Conservation (phyloP, 2,113 vertebrate genomes). For the Cepphus grylle region DNA sequence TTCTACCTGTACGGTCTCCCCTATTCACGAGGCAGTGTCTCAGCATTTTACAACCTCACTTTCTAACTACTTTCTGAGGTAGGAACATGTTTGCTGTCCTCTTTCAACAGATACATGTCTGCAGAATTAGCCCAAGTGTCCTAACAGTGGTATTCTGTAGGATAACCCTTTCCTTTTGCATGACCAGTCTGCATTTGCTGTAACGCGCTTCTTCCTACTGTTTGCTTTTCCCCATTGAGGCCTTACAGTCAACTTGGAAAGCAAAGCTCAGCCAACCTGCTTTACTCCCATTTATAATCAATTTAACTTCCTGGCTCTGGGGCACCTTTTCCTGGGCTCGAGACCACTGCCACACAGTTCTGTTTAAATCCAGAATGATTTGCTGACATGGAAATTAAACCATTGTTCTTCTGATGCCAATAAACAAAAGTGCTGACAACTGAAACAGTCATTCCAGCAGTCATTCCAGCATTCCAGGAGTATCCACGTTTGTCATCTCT, state of each 20-base stretch:
- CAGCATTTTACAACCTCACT: neutral
- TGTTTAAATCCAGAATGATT: constrained; percentile 22
- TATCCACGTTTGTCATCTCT: neutral
- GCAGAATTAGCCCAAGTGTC: neutral
- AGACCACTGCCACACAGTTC: neutral
- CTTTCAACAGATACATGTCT: neutral
- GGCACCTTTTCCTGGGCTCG: neutral
- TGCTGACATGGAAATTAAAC: constrained; percentile 22
- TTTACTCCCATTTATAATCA: neutral
- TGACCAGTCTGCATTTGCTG: neutral
- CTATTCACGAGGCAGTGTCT: too few species aligned
- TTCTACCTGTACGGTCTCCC: neutral
- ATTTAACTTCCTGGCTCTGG: constrained; percentile 3
- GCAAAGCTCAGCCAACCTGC: neutral
- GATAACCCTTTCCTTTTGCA: neutral
- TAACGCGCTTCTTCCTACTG: neutral
- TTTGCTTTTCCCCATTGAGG: neutral
- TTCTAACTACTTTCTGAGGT: neutral
- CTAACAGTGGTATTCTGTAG: neutral
- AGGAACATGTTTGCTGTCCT: neutral
- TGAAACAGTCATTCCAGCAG: neutral
- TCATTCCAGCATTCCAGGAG: constrained; percentile 1
- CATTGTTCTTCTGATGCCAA: constrained; percentile 15
- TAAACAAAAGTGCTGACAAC: constrained; percentile 19
- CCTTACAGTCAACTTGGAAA: neutral